Conservation (phyloP, 2,797 vertebrate genomes). For the Trachops cirrhosus region DNA sequence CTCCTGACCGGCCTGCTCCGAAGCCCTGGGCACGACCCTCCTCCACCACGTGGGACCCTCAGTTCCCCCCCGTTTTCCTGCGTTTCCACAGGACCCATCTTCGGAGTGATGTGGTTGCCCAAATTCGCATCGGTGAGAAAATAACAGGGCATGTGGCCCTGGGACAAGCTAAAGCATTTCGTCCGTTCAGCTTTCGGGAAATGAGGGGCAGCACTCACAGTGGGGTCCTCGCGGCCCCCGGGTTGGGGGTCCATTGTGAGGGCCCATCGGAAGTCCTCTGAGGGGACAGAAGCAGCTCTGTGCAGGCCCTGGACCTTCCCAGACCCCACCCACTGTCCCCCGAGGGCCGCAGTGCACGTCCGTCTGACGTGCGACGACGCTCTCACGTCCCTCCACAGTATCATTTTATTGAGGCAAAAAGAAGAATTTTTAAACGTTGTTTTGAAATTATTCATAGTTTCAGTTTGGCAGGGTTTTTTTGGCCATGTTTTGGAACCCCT, state of each 20-base stretch:
- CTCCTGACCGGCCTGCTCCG: not conserved
- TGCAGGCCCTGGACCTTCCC: not conserved
- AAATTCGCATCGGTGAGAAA: not conserved
- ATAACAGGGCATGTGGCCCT: not conserved
- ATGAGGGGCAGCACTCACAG: not conserved
- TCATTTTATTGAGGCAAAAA: not conserved
- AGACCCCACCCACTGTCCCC: no score
- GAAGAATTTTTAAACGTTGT: not conserved
- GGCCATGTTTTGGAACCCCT: not conserved
- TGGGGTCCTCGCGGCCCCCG: no score
- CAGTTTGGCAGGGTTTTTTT: not conserved
- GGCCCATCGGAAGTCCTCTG: not conserved
- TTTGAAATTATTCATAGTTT: not conserved
- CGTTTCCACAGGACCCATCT: not conserved
- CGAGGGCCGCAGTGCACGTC: not conserved
- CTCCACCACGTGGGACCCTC: accelerated
- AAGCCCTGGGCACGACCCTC: not conserved
- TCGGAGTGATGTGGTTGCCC: not conserved
- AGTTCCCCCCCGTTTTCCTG: not conserved
- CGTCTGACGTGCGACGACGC: not conserved
- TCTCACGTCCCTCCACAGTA: not conserved
- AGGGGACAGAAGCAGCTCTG: not conserved
- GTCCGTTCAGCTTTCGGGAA: not conserved
- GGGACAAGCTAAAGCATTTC: not conserved
- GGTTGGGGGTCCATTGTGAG: not conserved